Evolutionary conservation across 2,888 invertebrate species (phyloP).

Genomic region (Tachina lurida): DNA sequence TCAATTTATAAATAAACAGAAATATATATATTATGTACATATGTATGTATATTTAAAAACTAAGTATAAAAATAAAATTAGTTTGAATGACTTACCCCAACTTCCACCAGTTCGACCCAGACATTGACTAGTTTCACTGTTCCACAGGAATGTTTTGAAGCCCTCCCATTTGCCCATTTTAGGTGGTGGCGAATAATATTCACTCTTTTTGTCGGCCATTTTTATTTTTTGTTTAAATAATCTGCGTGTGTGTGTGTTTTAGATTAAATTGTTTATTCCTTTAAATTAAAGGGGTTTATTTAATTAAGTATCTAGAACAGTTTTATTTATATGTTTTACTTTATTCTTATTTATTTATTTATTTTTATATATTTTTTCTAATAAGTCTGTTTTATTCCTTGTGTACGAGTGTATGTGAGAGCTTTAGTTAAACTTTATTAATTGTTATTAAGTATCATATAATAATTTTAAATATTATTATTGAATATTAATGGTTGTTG

Average conservation of each 20-base stretch:
- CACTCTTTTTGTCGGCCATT: slow-evolving; percentile 92
- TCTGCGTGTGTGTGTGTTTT: slow-evolving; percentile 63
- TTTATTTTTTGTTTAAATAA: slow-evolving; percentile 84
- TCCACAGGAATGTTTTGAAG: slow-evolving; percentile 93
- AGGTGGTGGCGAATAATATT: slow-evolving; percentile 91
- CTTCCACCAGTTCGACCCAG: slow-evolving; percentile 95
- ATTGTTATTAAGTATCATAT: slow-evolving; percentile 67
- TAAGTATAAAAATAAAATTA: not conserved
- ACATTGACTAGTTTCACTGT: slow-evolving; percentile 95
- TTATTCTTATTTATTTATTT: slow-evolving; percentile 45
- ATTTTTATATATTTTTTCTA: slow-evolving; percentile 42
- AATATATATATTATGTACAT: not conserved
- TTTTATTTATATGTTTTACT: slow-evolving; percentile 51
- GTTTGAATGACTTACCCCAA: slow-evolving; percentile 91
- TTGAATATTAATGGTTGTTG: slow-evolving; percentile 61
- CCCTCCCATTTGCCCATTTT: slow-evolving; percentile 93
- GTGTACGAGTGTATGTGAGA: slow-evolving; percentile 7
- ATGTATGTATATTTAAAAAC: not conserved
- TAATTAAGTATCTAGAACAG: slow-evolving; percentile 48
- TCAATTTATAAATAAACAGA: not conserved
- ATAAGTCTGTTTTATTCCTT: slow-evolving; percentile 23
- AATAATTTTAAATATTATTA: slow-evolving; percentile 70
- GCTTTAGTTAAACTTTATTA: slow-evolving; percentile 69
- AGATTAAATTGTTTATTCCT: slow-evolving; percentile 57
- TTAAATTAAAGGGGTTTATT: slow-evolving; percentile 31